A percentile compares a stretch with the other conserved stretches of the same genome.
Conservation (phyloP, 2,113 vertebrate species). For the Heterotilapia buettikoferi region DNA sequence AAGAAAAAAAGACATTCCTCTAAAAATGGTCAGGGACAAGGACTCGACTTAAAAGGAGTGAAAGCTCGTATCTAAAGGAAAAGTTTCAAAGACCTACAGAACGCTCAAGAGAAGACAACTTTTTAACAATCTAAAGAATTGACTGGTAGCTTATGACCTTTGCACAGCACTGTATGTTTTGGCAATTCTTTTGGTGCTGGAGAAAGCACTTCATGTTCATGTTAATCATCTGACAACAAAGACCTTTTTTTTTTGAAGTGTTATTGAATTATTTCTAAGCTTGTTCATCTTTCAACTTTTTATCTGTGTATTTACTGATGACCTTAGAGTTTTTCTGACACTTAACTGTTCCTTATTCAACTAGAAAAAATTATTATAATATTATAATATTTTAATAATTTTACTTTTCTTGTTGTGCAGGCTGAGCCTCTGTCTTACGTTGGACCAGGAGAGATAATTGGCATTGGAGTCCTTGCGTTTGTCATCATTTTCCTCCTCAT, state of each 20-base stretch:
- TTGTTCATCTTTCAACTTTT: background rate
- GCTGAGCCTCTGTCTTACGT: conserved; percentile 84
- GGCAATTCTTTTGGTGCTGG: background rate
- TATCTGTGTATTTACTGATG: background rate
- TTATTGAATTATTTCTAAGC: background rate
- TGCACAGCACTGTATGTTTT: background rate
- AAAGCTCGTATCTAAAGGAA: background rate
- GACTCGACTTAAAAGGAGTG: background rate
- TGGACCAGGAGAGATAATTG: conserved; percentile 91
- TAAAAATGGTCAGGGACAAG: background rate
- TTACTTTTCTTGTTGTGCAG: conserved; percentile 58
- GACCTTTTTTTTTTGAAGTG: background rate
- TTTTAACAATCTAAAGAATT: background rate
- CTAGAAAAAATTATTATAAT: background rate
- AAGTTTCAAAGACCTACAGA: background rate
- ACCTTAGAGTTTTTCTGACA: background rate
- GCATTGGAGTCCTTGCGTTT: conserved; percentile 85
- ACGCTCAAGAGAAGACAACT: background rate
- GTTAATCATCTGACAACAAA: background rate
- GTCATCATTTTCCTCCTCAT: conserved; percentile 82
- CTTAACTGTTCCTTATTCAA: background rate
- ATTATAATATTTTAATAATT: background rate
- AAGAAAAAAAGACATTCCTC: background rate
- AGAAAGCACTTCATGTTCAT: background rate
- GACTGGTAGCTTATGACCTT: background rate